A percentile compares a stretch with the other conserved stretches of the same genome.
These are phyloP conservation scores for Cyprinodon diabolis DNA, from an alignment of 2,797 vertebrate species.

Conservation along the genomic window DNA sequence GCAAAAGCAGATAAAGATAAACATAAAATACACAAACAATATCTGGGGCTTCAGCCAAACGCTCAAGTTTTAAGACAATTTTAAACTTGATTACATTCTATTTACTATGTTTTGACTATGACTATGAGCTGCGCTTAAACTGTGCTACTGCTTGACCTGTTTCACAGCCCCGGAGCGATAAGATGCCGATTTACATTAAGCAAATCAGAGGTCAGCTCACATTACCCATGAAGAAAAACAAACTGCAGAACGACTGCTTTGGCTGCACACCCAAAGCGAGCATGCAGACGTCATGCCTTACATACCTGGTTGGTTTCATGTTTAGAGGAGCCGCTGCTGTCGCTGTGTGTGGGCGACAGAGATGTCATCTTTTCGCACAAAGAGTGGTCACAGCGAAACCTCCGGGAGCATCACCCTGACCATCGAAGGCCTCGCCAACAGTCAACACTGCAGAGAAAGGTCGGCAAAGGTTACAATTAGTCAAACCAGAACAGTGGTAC, in stretches of 20 bases:
- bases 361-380: conserved; percentile 70
- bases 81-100: too few species aligned
- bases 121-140: background rate
- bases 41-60: too few species aligned
- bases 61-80: too few species aligned
- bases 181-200: conserved; percentile 3
- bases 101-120: too few species aligned
- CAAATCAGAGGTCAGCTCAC: conserved; percentile 7
- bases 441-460: conserved; percentile 50
- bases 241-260: background rate
- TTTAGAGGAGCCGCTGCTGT: conserved; percentile 76
- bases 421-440: conserved; percentile 60
- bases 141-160: background rate
- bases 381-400: conserved; percentile 49
- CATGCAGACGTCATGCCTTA: background rate
- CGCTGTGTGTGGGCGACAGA: conserved; percentile 73
- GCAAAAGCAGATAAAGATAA: too few species aligned
- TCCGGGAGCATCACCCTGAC: conserved; percentile 62
- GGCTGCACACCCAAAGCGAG: conserved; percentile 2
- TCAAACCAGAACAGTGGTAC: conserved; percentile 22
- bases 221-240: conserved; percentile 11
- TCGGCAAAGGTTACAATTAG: conserved; percentile 23
- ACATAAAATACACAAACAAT: too few species aligned
- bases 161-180: background rate
- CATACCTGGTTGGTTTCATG: conserved; percentile 68